Evolutionary conservation across 2,797 vertebrate genomes (phyloP).

Genomic region (Adrianichthys oophorus): DNA sequence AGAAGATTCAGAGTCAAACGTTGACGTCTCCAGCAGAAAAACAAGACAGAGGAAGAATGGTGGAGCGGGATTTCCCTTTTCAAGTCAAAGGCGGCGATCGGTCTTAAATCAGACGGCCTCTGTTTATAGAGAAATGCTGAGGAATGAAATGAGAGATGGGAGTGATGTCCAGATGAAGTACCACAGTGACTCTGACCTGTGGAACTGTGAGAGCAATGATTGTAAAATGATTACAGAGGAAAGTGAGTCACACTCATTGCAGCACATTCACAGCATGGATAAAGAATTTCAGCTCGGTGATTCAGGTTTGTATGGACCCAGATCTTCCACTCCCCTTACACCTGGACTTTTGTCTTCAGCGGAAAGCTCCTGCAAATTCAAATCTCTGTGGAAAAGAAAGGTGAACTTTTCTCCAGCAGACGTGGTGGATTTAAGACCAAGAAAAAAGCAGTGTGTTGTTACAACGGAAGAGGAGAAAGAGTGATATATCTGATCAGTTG

Average conservation of each 20-base stretch:
- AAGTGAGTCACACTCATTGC: slow-evolving; percentile 22
- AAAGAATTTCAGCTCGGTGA: slow-evolving; percentile 33
- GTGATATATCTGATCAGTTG: slow-evolving; percentile 24
- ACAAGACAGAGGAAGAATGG: slow-evolving; percentile 36
- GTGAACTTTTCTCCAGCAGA: slow-evolving; percentile 65
- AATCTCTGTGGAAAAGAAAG: slow-evolving; percentile 80
- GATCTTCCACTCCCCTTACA: slow-evolving; percentile 11
- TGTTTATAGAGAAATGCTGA: slow-evolving; percentile 35
- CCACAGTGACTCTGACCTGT: slow-evolving; percentile 46
- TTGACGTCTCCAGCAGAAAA: slow-evolving; percentile 22
- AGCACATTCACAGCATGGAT: slow-evolving; percentile 21
- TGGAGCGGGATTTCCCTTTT: slow-evolving; percentile 34
- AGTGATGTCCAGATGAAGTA: slow-evolving; percentile 66
- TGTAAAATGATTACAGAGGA: slow-evolving; percentile 17
- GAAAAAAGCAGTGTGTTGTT: slow-evolving; percentile 73
- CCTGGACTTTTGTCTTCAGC: slow-evolving; percentile 4
- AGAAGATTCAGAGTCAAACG: slow-evolving; percentile 73
- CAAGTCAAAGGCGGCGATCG: slow-evolving; percentile 41
- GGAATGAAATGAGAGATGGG: slow-evolving; percentile 22
- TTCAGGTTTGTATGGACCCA: slow-evolving; percentile 24
- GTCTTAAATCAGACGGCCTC: slow-evolving; percentile 25
- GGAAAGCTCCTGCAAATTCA: slow-evolving; percentile 14
- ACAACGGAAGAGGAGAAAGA: slow-evolving; percentile 42
- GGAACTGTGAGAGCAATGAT: slow-evolving; percentile 18
- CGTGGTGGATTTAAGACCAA: slow-evolving; percentile 42